Evolutionary conservation across 2,113 vertebrate genomes (phyloP).

Genomic region (Plecotus auritus): DNA sequence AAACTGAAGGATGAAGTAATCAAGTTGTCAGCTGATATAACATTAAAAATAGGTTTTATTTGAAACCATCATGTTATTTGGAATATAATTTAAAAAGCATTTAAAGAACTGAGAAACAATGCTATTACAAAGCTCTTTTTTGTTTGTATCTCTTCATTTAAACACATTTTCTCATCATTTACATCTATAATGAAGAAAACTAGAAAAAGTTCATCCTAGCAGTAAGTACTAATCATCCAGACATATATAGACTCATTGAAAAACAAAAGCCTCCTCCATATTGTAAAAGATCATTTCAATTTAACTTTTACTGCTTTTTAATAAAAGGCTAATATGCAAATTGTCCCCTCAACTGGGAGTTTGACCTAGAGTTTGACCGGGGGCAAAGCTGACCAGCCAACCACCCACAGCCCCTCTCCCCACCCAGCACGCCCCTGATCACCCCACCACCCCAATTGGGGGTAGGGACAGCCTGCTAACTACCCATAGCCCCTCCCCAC

Average conservation of each 20-base stretch:
- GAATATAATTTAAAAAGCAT: neutral
- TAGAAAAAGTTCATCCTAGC: neutral
- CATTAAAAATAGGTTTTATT: slow-evolving; percentile 44
- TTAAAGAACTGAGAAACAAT: neutral
- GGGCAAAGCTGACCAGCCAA: too few species aligned
- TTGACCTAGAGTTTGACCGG: too few species aligned
- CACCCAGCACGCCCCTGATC: too few species aligned
- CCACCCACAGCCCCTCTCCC: too few species aligned
- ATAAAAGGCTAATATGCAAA: too few species aligned
- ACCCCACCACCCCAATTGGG: too few species aligned
- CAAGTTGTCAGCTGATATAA: slow-evolving; percentile 22
- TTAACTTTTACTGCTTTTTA: neutral
- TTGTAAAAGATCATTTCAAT: neutral
- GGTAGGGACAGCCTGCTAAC: too few species aligned
- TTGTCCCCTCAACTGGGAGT: too few species aligned
- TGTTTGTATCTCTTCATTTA: neutral
- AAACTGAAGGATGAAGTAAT: slow-evolving; percentile 39
- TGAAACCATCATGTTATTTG: slow-evolving; percentile 10
- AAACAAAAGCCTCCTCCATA: neutral
- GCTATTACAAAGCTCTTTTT: neutral
- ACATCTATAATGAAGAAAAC: neutral
- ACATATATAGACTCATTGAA: neutral
- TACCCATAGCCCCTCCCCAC: too few species aligned
- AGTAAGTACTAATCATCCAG: neutral
- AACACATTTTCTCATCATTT: neutral